Base-by-base conservation (phyloP, 1,140 invertebrate genomes). In the Eubasilissa regina region DNA sequence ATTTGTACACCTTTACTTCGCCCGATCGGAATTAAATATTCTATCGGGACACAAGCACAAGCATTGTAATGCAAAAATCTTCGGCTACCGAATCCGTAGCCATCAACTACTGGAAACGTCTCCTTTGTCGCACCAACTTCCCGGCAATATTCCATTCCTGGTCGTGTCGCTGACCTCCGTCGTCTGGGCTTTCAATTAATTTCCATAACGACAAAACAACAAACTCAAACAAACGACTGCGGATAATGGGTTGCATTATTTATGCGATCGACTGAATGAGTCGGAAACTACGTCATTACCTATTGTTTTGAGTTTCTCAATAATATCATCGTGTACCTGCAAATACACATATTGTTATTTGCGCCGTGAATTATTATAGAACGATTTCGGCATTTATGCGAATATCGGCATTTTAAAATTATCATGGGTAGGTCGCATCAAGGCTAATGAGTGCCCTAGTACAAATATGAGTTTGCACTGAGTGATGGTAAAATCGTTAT, bases 141-240 rank as follows among this genome's bases (percentile, higher is more conserved):
- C 60, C 19, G 60, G 11, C 35, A 64, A 58, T 58, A 64, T 43
- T 35, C 60, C 21, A 25, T 64, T 35, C 21, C 25, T 43, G 60
- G 48, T 13, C 19, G 35, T 25, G 60, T 64, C 60, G 35, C 35
- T 43, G 60, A 43, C 60, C 60, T 64, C 25, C 0, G 25, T 43
- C 60, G 60, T 64, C 60, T 64, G 60, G 19, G 25, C 60, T 64
- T 64, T 64, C 60, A 43, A 64, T 64, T 35, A 64, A 64, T 64
- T 64, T 44, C 60, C 60, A 64, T 64, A 64, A 43, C 19, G 60
- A 64, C 25, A 64, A 62, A 64, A 64, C 35, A n/a, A 21, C 60
- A 64, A 64, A 21, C 48, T 13, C 48, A 51, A 12, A 13, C 25
- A 62, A 62, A 12, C 58, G 60, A 64, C 25, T 43, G 25, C 35